Evolutionary conservation across 2,797 vertebrate species (phyloP).

Genomic region (Paramormyrops hopkinsi): DNA sequence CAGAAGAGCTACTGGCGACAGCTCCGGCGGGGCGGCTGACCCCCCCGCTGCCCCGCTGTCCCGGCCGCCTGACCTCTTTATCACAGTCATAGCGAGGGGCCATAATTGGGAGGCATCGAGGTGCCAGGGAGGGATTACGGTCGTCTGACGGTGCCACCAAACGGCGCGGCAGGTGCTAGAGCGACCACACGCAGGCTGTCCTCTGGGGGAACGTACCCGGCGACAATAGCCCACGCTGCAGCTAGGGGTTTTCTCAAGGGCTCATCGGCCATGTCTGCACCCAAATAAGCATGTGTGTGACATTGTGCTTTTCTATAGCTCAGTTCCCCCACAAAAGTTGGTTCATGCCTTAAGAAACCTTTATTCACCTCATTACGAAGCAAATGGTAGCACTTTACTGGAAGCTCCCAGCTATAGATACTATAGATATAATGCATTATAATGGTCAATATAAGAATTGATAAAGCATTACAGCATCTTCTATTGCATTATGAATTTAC

Average conservation of each 20-base stretch:
- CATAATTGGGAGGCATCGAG: slow-evolving; percentile 18
- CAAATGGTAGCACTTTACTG: background rate
- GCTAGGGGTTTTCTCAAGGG: background rate
- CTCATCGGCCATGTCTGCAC: background rate
- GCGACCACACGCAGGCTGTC: background rate
- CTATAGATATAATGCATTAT: background rate
- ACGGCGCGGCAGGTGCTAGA: background rate
- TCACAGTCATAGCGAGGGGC: background rate
- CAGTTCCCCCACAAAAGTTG: background rate
- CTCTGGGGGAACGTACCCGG: background rate
- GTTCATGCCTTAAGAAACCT: background rate
- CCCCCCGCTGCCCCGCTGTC: background rate
- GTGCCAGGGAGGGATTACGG: background rate
- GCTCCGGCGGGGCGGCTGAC: background rate
- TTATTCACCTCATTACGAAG: background rate
- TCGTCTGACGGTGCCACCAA: background rate
- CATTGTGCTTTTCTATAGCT: background rate
- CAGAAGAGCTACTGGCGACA: slow-evolving; percentile 29
- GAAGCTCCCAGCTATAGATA: background rate
- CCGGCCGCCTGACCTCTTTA: background rate
- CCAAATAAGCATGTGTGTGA: background rate
- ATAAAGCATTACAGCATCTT: no score
- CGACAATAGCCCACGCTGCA: background rate
- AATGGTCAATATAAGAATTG: background rate
- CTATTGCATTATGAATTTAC: background rate